A percentile compares a stretch with the other conserved stretches of the same genome.
phyloP scores from a whole-genome alignment of 2,113 vertebrate genomes.

The Neodon shergylaensis region DNA sequence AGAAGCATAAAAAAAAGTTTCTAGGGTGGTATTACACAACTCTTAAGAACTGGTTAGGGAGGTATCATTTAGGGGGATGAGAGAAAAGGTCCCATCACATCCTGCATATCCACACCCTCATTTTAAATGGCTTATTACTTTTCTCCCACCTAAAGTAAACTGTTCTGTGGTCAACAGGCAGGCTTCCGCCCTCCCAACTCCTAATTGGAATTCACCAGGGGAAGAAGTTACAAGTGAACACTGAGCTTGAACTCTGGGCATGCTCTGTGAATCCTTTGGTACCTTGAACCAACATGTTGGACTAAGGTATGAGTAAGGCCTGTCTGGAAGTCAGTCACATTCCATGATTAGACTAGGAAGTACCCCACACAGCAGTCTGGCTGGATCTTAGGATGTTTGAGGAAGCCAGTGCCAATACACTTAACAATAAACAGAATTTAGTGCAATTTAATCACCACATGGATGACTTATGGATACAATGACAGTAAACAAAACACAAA shows the following conservation, averaged over 20 bases:
- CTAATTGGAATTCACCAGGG: background rate
- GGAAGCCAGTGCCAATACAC: constrained; percentile 70
- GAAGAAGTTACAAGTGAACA: background rate
- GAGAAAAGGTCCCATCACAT: background rate
- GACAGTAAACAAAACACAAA: constrained; percentile 51
- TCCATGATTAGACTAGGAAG: background rate
- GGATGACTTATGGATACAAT: constrained; percentile 54
- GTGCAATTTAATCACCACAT: constrained; percentile 81
- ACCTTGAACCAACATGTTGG: background rate
- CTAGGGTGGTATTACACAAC: background rate
- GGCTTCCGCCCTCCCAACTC: background rate
- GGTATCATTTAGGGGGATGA: background rate
- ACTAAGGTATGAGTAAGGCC: background rate
- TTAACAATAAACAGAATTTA: constrained; percentile 76
- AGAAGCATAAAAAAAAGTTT: background rate
- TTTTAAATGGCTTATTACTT: background rate
- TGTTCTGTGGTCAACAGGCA: background rate
- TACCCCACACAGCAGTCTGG: background rate
- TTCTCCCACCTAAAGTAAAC: background rate
- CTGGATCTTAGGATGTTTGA: constrained; percentile 10
- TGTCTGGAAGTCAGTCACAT: background rate
- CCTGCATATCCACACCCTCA: background rate
- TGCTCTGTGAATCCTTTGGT: background rate
- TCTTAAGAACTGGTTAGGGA: background rate
- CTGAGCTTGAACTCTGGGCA: background rate